Conservation (phyloP, 2,797 vertebrate species). For the Gambelia wislizenii region DNA sequence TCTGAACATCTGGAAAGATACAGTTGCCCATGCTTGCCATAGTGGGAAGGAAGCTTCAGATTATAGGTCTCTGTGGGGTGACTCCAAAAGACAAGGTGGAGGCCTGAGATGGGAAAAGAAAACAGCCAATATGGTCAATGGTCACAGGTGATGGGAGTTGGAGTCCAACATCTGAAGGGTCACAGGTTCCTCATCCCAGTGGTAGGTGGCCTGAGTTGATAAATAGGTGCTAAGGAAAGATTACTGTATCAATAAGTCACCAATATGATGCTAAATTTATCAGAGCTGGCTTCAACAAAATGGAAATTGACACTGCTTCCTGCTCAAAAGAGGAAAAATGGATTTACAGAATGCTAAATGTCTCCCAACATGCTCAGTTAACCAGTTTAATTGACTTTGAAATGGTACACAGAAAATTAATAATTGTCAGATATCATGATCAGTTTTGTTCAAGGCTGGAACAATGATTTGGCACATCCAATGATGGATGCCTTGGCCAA, state of each 20-base stretch:
- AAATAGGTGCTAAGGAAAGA: not conserved
- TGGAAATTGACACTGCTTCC: slow-evolving; percentile 1
- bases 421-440: slow-evolving; percentile 18
- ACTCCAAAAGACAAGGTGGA: no score
- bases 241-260: not conserved
- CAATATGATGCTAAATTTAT: not conserved
- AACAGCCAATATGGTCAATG: not conserved
- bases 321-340: not conserved
- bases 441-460: not conserved
- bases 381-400: slow-evolving; percentile 30
- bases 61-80: no score
- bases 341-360: slow-evolving; percentile 5
- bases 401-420: slow-evolving; percentile 33
- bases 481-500: not conserved
- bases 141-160: not conserved
- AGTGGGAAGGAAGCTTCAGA: no score
- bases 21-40: no score
- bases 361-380: slow-evolving; percentile 32
- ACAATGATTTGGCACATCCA: not conserved
- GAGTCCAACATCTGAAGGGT: not conserved
- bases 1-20: no score
- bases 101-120: not conserved
- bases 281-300: not conserved
- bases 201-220: not conserved
- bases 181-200: not conserved